Evolutionary conservation across 2,797 vertebrate species (phyloP).

Genomic region (Ciconia nigra): DNA sequence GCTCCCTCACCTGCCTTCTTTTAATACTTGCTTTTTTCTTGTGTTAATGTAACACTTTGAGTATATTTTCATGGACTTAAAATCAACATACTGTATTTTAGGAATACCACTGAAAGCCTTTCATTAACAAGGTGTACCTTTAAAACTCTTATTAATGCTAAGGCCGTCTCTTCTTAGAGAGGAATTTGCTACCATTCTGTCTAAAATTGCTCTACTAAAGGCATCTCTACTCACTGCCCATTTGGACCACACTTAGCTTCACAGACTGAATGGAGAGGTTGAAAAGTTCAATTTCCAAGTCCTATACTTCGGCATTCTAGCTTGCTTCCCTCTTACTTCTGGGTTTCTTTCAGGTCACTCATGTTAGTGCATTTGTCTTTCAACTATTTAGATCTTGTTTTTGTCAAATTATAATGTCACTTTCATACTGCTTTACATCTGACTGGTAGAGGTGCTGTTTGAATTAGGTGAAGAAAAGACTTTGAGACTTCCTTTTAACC

Average conservation of each 20-base stretch:
- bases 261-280: background rate
- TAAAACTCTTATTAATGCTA: background rate
- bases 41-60: background rate
- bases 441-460: background rate
- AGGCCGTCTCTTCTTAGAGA: background rate
- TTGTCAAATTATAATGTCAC: background rate
- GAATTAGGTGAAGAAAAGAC: background rate
- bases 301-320: background rate
- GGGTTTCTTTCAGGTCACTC: background rate
- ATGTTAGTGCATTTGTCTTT: background rate
- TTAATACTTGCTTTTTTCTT: background rate
- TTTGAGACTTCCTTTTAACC: background rate
- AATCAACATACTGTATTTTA: background rate
- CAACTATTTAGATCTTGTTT: background rate
- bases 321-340: background rate
- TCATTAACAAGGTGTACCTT: background rate
- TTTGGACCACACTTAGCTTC: background rate
- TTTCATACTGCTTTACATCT: background rate
- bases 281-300: background rate
- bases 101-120: background rate
- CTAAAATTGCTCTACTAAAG: background rate
- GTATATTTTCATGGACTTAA: background rate
- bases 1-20: background rate
- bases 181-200: background rate
- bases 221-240: background rate